Percentiles rank a stretch among this genome's conserved stretches.
Evolutionary conservation across 2,797 vertebrate species (phyloP).

Genomic region (Galagoides demidoff): DNA sequence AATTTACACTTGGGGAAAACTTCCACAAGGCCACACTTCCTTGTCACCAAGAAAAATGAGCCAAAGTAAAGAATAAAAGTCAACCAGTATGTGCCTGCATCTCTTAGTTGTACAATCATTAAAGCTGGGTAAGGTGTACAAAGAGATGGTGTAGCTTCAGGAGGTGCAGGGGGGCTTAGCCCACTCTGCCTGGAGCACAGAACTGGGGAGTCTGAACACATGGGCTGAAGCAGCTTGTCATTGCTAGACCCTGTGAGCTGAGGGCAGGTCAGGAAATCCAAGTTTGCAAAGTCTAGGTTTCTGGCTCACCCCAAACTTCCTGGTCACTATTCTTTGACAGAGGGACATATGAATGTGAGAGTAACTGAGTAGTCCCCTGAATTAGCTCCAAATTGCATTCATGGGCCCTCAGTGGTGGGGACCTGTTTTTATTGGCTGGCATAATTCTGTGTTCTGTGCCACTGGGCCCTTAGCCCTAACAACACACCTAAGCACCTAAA

Average conservation of each 20-base stretch:
- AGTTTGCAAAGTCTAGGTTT: background rate
- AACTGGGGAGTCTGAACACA: background rate
- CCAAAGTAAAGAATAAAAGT: constrained; percentile 44
- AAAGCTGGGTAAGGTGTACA: background rate
- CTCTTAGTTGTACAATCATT: background rate
- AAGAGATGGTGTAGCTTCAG: background rate
- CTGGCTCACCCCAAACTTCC: background rate
- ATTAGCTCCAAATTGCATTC: background rate
- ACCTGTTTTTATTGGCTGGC: background rate
- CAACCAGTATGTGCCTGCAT: background rate
- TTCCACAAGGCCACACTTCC: background rate
- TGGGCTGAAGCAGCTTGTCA: background rate
- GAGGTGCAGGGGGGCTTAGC: background rate
- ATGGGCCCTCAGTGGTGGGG: background rate
- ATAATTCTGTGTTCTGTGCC: background rate
- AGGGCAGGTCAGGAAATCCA: background rate
- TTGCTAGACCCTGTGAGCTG: background rate
- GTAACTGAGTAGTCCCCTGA: background rate
- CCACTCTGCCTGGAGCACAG: background rate
- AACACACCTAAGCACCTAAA: background rate
- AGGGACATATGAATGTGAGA: background rate
- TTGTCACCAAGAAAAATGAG: background rate
- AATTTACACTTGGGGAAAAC: constrained; percentile 46
- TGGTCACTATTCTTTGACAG: background rate
- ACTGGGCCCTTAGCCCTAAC: background rate